Base-by-base conservation (phyloP, 2,113 vertebrate genomes). In the Crocuta crocuta region DNA sequence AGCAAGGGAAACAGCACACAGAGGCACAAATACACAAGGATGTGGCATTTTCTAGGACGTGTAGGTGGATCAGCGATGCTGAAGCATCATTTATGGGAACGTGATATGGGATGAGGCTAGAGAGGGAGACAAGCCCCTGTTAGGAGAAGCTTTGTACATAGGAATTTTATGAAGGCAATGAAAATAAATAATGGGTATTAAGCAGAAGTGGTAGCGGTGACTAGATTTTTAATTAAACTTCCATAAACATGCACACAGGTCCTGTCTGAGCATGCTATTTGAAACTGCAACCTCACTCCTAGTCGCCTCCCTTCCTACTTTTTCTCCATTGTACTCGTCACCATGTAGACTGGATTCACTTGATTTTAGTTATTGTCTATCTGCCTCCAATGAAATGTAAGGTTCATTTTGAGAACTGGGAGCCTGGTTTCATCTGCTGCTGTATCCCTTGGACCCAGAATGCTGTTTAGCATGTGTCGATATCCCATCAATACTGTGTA, bases 211-310 rank as follows among this genome's bases (percentile, higher is more conserved):
- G 73, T 4, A 0, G 24, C 12, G 35, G 84, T 89, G 68, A 71
- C 74, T 81, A 39, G n/a, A 15, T 65, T 96, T 89, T 80, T 81
- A 85, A 89, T 81, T 91, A 94, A 93, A 82, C 35, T 4, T 79
- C n/a, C 84, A 35, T 53, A 82, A 39, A 94, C 10, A 13, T 2
- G 79, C 5, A 33, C 58, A 31, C 8, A 19, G 1, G 2, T 15
- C 55, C 23, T 68, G 66, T 31, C 86, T 70, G 19, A 92, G 31
- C 35, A 85, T 0, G 0, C 53, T 68, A 45, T 81, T 94, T 78
- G 71, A 50, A 87, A 94, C 0, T 23, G 13, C 28, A 82, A 71
- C 39, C 7, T 84, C 11, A 94, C n/a, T 68, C 35, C 5, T 61
- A 31, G 63, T 50, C 58, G 48, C 13, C 58, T 13, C 24, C 12